Evolutionary conservation across 1,140 invertebrate species (phyloP), one percentile per base, ranked within the genome.

Genomic region (Hirudo medicinalis): DNA sequence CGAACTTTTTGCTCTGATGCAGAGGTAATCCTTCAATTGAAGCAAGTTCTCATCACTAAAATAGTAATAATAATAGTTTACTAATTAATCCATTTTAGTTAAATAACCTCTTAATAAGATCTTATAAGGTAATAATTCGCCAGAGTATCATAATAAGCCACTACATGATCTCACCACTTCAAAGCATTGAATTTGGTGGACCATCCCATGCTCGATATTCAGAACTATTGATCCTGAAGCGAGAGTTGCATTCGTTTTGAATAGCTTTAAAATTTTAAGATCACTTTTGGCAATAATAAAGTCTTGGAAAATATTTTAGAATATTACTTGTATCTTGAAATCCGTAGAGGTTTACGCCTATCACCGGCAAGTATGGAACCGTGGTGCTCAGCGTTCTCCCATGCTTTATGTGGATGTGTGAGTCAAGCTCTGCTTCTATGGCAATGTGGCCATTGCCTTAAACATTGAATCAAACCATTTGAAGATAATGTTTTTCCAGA

Each of bases 321-420:
- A 36, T 49, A 49, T 49, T 49, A 49, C 43, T 49, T 17, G 43
- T 49, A 17, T 49, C 13, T 49, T 8, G 43, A 49, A 49, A 49
- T 49, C 43, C 43, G 11, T 11, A 49, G 43, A 49, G 15, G 43
- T 17, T 49, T 2, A 49, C 15, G 13, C 70, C 43, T 70, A 91
- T 85, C 11, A 91, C 76, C 0, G 91, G 91, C 76, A 89, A 86
- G 79, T 88, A 92, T 29, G 85, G 85, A 9, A 91, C 81, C 17
- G 87, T 85, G 54, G 89, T 77, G 36, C 88, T 88, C 74, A 92
- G 82, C 0, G 88, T 87, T 76, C 90, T 83, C 4, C 88, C 87
- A 74, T 80, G 74, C 36, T 78, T 76, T n/a, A 84, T 76, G 75
- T 78, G 82, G 29, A 92, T 76, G 71, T 85, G 84, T 54, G 87